These are phyloP conservation scores for Platycnemis pennipes DNA, from an alignment of 2,888 invertebrate species.

Conservation along the genomic window DNA sequence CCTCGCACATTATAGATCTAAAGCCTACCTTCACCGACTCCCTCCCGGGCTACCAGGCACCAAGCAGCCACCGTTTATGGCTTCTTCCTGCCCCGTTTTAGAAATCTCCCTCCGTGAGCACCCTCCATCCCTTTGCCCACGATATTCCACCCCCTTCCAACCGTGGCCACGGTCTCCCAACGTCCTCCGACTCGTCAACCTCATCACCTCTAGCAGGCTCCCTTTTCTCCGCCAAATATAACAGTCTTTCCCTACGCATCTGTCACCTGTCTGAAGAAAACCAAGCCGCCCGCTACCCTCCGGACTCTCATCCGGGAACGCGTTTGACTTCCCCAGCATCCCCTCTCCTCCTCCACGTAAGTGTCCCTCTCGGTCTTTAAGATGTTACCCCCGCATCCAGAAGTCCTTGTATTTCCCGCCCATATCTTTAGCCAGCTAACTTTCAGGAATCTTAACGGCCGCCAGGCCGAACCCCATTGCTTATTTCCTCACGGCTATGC, in stretches of 20 bases:
- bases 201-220: conserved; percentile 11
- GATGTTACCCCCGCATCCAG: not conserved
- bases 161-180: not conserved
- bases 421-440: not conserved
- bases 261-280: conserved; percentile 50
- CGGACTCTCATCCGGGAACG: not conserved
- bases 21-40: not conserved
- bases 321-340: conserved; percentile 45
- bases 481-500: conserved; percentile 53
- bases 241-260: conserved; percentile 45
- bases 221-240: not conserved
- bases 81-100: conserved; percentile 51
- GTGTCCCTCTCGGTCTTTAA: not conserved
- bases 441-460: conserved; percentile 50
- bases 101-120: conserved; percentile 10
- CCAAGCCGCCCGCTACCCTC: not conserved
- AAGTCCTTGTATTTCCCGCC: not conserved
- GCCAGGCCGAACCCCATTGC: conserved; percentile 44
- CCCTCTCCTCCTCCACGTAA: not conserved
- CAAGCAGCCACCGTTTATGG: conserved; percentile 59
- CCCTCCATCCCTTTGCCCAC: not conserved
- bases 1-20: conserved; percentile 20
- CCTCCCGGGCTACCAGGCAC: conserved; percentile 13
- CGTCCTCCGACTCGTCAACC: not conserved
- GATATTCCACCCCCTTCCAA: not conserved